Evolutionary conservation across 2,113 vertebrate species (phyloP).

Genomic region (Pampusana beccarii): DNA sequence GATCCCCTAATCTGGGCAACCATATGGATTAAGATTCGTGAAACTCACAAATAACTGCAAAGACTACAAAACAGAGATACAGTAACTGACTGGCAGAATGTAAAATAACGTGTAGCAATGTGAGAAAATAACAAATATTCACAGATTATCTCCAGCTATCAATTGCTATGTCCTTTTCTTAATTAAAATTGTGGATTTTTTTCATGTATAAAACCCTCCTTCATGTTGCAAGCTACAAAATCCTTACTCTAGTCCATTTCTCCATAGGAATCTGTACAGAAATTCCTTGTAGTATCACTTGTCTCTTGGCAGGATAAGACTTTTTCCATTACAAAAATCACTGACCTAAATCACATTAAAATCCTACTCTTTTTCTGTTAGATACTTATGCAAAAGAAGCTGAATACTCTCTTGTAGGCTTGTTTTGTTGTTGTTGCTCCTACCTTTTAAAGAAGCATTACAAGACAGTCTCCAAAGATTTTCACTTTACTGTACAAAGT

Average conservation of each 20-base stretch:
- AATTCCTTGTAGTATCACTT: background rate
- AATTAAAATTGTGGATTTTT: background rate
- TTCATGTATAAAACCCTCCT: background rate
- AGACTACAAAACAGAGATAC: background rate
- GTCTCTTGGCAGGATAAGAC: background rate
- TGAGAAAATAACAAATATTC: background rate
- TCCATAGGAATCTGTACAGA: background rate
- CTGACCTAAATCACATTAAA: background rate
- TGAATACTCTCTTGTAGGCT: background rate
- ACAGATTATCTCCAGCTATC: background rate
- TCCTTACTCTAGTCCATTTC: background rate
- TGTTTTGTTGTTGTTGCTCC: background rate
- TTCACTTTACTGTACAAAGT: background rate
- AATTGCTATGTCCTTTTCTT: background rate
- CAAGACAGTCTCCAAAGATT: background rate
- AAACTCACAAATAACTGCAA: background rate
- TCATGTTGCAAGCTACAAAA: background rate
- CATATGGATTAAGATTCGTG: background rate
- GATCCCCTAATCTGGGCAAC: background rate
- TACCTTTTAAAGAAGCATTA: background rate
- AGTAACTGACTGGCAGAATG: background rate
- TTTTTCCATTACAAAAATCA: background rate
- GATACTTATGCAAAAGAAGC: background rate
- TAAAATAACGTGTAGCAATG: background rate
- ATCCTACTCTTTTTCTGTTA: background rate